phyloP scores from a whole-genome alignment of 64 coral and sea anemone species.

The Dendrophyllia cribrosa region DNA sequence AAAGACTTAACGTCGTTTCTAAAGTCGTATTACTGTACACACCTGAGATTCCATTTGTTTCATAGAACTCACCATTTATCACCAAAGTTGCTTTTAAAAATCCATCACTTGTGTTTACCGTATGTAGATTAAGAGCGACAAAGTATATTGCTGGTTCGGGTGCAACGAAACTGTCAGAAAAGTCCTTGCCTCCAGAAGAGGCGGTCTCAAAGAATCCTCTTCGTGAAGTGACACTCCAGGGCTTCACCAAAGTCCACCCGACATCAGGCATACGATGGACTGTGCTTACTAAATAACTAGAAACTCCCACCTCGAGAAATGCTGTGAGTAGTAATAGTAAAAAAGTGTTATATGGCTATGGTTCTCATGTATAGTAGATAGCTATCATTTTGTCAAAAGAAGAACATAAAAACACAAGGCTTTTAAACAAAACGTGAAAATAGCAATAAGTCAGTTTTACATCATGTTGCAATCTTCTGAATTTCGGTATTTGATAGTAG shows the following conservation, averaged over 20 bases:
- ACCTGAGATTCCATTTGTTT: background rate
- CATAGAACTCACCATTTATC: background rate
- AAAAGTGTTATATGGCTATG: too few relatives aligned
- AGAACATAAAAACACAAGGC: too few relatives aligned
- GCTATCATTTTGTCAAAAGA: too few relatives aligned
- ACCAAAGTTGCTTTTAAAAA: slow-evolving; percentile 13
- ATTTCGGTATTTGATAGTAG: too few relatives aligned
- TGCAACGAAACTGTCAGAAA: background rate
- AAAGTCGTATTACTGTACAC: background rate
- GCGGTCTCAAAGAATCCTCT: background rate
- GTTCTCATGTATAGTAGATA: too few relatives aligned
- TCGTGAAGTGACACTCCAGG: background rate
- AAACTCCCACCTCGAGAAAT: slow-evolving; percentile 25
- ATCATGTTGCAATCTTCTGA: too few relatives aligned
- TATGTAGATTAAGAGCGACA: background rate
- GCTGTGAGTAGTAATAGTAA: background rate
- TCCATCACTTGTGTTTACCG: background rate
- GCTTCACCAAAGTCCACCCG: background rate
- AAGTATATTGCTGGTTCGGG: slow-evolving; percentile 33
- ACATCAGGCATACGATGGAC: background rate
- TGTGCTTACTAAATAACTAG: background rate
- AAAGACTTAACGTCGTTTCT: slow-evolving; percentile 8
- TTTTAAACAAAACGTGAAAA: too few relatives aligned
- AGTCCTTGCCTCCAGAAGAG: background rate
- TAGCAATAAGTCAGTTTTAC: too few relatives aligned